These are phyloP conservation scores for Allobates femoralis DNA, from an alignment of 2,797 vertebrate genomes.

Conservation along the genomic window DNA sequence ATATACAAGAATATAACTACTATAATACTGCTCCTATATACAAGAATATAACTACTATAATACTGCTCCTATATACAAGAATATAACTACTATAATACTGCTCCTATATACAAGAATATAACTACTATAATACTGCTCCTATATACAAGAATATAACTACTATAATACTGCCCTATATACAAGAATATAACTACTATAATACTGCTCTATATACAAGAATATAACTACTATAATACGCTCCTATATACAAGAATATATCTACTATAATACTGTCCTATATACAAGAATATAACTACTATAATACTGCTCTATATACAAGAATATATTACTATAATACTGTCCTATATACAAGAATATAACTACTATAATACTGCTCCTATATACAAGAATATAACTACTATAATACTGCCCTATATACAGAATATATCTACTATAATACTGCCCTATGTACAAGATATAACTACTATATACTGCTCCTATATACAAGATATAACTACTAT, in stretches of 20 bases:
- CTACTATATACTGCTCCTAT: background rate
- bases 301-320: too few species aligned
- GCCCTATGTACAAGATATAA: background rate
- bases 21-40: too few species aligned
- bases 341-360: background rate
- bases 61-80: too few species aligned
- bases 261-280: background rate
- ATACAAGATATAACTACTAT: background rate
- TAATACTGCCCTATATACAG: background rate
- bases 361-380: too few species aligned
- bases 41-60: too few species aligned
- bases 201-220: too few species aligned
- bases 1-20: too few species aligned
- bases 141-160: background rate
- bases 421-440: background rate
- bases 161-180: too few species aligned
- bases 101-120: too few species aligned
- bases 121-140: background rate
- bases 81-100: too few species aligned
- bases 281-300: background rate
- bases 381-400: background rate
- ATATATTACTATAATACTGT: background rate
- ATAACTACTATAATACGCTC: too few species aligned
- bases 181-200: too few species aligned
- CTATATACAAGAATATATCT: background rate